Evolutionary conservation across 2,113 vertebrate species (phyloP), one percentile per base, ranked within the genome.

Genomic region (Camelus bactrianus): DNA sequence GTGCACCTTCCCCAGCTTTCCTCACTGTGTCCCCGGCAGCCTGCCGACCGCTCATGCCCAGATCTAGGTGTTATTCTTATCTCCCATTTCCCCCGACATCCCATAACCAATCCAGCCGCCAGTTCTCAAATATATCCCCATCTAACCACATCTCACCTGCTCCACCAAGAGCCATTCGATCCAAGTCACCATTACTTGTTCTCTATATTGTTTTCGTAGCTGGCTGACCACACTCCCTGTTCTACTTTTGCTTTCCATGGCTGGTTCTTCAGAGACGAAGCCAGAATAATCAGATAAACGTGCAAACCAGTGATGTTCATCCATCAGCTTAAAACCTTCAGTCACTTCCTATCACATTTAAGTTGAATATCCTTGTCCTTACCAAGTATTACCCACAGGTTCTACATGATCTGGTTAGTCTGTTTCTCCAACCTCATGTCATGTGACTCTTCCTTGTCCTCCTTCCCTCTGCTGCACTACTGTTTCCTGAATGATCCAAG

Each of bases 281-380:
- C 26, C 83, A 80, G 64, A 91, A 79, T 70, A 54, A 48, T 48
- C 14, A 52, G 19, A 85, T n/a, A 35, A 97, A 93, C 87, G 32
- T 67, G 16, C 4, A 52, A n/a, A 50, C 75, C 62, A 70, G 26
- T 67, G 50, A 64, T 38, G 9, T 30, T 91, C 24, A 48, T 65
- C 48, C 20, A 28, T 56, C 32, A 22, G 3, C 46, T 62, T 52
- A 52, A 86, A 65, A 24, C 30, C 12, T 76, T 84, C 76, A 38
- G 11, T 76, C 28, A 69, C 15, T 82, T 88, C 46, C 89, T 77
- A 3, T 73, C 9, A 81, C 32, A 50, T 19, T 42, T 42, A 46
- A 38, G 7, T 77, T 94, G 56, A 87, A 96, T 38, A 50, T 73
- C 6, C 46, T 14, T 72, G 17, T 15, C 58, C 56, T 87, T 75